A percentile compares a stretch with the other conserved stretches of the same genome.
phyloP scores from a whole-genome alignment of 2,797 vertebrate genomes.

The Characodon lateralis region DNA sequence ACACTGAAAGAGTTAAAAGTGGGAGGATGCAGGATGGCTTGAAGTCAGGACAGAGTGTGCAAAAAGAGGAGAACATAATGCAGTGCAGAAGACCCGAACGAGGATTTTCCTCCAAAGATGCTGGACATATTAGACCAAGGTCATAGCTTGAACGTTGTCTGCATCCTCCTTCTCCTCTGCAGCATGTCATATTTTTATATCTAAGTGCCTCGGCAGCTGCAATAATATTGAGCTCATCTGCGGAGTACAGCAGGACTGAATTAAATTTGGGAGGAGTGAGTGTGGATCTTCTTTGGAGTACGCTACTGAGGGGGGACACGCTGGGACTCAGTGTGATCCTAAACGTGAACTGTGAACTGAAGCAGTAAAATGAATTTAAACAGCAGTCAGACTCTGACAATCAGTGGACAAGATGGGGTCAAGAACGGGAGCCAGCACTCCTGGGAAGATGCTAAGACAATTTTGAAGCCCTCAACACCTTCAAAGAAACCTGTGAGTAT shows the following conservation, averaged over 20 bases:
- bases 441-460: slow-evolving; percentile 50
- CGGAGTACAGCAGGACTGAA: slow-evolving; percentile 35
- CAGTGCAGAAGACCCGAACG: slow-evolving; percentile 20
- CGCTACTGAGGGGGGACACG: slow-evolving; percentile 15
- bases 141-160: slow-evolving; percentile 12
- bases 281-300: slow-evolving; percentile 38
- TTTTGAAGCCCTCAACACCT: slow-evolving; percentile 76
- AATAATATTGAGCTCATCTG: slow-evolving; percentile 29
- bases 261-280: slow-evolving; percentile 36
- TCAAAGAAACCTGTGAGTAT: slow-evolving; percentile 87
- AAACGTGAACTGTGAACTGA: slow-evolving; percentile 2
- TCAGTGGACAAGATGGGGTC: slow-evolving; percentile 46
- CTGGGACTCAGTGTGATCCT: slow-evolving; percentile 41
- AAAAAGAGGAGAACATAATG: slow-evolving; percentile 30
- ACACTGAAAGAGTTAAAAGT: slow-evolving; percentile 65
- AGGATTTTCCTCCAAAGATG: slow-evolving; percentile 29
- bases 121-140: slow-evolving; percentile 14
- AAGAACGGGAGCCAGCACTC: slow-evolving; percentile 41
- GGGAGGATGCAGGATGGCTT: slow-evolving; percentile 57
- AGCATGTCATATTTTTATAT: slow-evolving; percentile 10
- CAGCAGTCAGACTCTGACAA: slow-evolving; percentile 49
- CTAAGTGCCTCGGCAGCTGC: slow-evolving; percentile 30
- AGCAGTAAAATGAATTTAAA: slow-evolving; percentile 59
- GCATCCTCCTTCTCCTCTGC: slow-evolving; percentile 8
- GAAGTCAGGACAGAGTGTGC: slow-evolving; percentile 47